Evolutionary conservation across 2,797 vertebrate genomes (phyloP).

Genomic region (Microctenopoma lineatum): DNA sequence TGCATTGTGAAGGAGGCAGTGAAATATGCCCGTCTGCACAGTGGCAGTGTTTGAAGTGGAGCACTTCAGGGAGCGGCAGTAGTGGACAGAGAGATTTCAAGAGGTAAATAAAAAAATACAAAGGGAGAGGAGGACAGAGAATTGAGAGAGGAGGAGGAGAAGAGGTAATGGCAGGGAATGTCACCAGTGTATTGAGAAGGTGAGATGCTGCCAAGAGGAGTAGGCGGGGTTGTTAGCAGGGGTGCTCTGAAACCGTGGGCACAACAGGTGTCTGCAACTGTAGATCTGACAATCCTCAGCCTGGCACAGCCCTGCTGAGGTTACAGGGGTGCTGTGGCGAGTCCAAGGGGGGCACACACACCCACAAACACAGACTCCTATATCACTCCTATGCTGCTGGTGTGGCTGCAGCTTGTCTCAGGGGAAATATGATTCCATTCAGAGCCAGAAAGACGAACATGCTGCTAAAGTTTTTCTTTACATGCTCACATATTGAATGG

Average conservation of each 20-base stretch:
- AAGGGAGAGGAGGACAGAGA: slow-evolving; percentile 21
- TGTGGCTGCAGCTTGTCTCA: slow-evolving; percentile 12
- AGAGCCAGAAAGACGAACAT: slow-evolving; percentile 2
- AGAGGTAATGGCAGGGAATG: slow-evolving; percentile 16
- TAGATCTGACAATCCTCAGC: slow-evolving; percentile 45
- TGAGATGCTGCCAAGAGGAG: slow-evolving; percentile 36
- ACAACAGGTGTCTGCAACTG: slow-evolving; percentile 73
- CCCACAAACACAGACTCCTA: slow-evolving; percentile 16
- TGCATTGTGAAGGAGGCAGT: slow-evolving; percentile 34
- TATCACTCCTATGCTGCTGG: slow-evolving; percentile 34
- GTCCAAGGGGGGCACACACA: slow-evolving; percentile 33
- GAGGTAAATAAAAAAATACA: slow-evolving; percentile 39
- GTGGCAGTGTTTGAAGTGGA: slow-evolving; percentile 69
- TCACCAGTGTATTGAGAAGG: slow-evolving; percentile 33
- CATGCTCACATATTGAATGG: neutral
- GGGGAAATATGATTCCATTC: slow-evolving; percentile 8
- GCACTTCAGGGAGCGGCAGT: slow-evolving; percentile 53
- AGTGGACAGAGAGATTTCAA: slow-evolving; percentile 58
- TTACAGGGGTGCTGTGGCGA: slow-evolving; percentile 48
- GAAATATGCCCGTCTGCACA: slow-evolving; percentile 75
- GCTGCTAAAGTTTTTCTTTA: neutral
- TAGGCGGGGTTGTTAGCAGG: slow-evolving; percentile 35
- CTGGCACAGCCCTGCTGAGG: slow-evolving; percentile 36
- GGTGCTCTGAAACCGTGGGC: slow-evolving; percentile 51
- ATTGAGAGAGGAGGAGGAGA: slow-evolving; percentile 18